A percentile compares a stretch with the other conserved stretches of the same genome.
phyloP scores from a whole-genome alignment of 2,113 vertebrate genomes.

The Syngnathus floridae region DNA sequence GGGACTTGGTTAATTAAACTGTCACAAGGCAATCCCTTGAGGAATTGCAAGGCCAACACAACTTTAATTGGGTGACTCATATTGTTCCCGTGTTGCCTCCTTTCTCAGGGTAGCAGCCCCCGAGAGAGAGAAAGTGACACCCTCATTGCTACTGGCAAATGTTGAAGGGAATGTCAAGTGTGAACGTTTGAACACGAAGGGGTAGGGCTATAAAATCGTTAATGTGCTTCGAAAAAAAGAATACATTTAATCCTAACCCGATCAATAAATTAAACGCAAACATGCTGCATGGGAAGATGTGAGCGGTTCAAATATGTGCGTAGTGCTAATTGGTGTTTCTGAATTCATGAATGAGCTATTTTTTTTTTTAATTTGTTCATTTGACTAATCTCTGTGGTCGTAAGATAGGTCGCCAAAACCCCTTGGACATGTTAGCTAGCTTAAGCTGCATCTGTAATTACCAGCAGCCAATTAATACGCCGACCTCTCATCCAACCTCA shows the following conservation, averaged over 20 bases:
- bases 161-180: constrained; percentile 34
- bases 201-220: constrained; percentile 11
- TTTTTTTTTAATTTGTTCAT: constrained; percentile 15
- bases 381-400: constrained; percentile 36
- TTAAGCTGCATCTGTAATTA: constrained; percentile 67
- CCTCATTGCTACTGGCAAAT: constrained; percentile 35
- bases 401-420: constrained; percentile 44
- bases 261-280: constrained; percentile 1
- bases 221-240: not conserved
- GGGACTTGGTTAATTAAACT: constrained; percentile 73
- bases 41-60: constrained; percentile 63
- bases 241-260: not conserved
- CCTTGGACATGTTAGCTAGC: constrained; percentile 50
- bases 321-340: not conserved
- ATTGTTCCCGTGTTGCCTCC: constrained; percentile 52
- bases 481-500: constrained; percentile 57
- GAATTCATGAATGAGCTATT: not conserved
- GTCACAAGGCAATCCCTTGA: constrained; percentile 73
- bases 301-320: constrained; percentile 14
- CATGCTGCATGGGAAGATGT: constrained; percentile 4
- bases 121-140: constrained; percentile 30
- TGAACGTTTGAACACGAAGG: constrained; percentile 26
- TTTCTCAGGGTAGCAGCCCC: constrained; percentile 28
- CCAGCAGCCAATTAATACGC: constrained; percentile 61
- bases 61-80: constrained; percentile 70